Evolutionary conservation across 1,140 invertebrate genomes (phyloP).

Genomic region (Drosophila bocki): DNA sequence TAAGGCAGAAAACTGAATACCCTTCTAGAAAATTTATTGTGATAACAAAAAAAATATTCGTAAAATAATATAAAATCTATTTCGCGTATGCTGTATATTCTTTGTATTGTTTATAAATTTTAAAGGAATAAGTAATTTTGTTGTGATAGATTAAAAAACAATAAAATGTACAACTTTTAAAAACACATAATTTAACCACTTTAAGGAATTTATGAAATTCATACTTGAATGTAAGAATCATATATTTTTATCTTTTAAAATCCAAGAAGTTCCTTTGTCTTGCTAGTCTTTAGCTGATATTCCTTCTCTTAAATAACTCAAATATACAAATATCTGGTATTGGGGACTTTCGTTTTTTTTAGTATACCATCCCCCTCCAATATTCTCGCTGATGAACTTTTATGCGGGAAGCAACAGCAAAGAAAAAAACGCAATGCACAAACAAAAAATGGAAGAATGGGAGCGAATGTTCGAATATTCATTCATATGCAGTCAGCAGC

Average conservation of each 20-base stretch:
- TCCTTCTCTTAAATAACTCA: background rate
- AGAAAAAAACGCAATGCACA: slow-evolving; percentile 25
- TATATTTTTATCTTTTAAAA: background rate
- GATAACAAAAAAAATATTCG: background rate
- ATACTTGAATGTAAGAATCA: too few relatives aligned
- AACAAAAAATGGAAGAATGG: slow-evolving; percentile 40
- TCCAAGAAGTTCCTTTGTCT: background rate
- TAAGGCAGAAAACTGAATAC: slow-evolving; percentile 28
- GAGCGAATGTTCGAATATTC: slow-evolving; percentile 76
- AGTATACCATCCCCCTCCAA: slow-evolving; percentile 47
- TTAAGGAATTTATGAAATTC: too few relatives aligned
- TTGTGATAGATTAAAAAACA: background rate
- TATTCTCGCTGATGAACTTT: slow-evolving; percentile 80
- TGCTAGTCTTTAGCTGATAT: slow-evolving; percentile 3
- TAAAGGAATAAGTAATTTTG: background rate
- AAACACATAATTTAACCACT: too few relatives aligned
- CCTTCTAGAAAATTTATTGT: background rate
- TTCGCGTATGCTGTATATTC: fast-evolving
- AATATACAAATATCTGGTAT: slow-evolving; percentile 44
- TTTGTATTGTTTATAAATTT: background rate
- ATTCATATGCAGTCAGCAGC: slow-evolving; percentile 79
- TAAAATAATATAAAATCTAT: background rate
- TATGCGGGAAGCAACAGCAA: slow-evolving; percentile 53
- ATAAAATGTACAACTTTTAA: background rate
- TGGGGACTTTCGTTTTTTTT: slow-evolving; percentile 68